Percentiles rank a stretch among this genome's conserved stretches.
Evolutionary conservation across 2,888 invertebrate genomes (phyloP).

Genomic region (Drosophila cognata): DNA sequence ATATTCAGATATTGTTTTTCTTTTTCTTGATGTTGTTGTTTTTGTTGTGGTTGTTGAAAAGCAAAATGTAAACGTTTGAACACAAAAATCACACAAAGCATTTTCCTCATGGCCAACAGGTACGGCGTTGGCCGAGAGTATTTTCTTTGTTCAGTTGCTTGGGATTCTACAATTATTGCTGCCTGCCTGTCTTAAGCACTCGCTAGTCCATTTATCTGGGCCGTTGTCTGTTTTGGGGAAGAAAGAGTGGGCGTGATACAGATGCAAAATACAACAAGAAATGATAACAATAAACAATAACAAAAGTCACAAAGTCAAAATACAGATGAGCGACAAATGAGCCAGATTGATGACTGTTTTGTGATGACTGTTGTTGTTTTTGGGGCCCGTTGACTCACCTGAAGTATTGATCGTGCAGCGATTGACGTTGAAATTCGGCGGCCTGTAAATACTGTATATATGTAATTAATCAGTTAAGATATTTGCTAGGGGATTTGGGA

Average conservation of each 20-base stretch:
- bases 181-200: conserved; percentile 43
- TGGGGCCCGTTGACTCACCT: conserved; percentile 76
- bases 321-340: conserved; percentile 48
- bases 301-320: conserved; percentile 61
- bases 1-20: conserved; percentile 26
- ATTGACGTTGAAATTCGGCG: conserved; percentile 85
- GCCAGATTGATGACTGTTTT: conserved; percentile 48
- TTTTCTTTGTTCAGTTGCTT: conserved; percentile 79
- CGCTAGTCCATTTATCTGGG: conserved; percentile 84
- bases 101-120: conserved; percentile 62
- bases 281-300: conserved; percentile 35
- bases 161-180: conserved; percentile 64
- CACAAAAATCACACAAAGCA: conserved; percentile 81
- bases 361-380: conserved; percentile 29
- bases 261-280: conserved; percentile 68
- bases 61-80: conserved; percentile 76
- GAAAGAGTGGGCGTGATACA: conserved; percentile 60
- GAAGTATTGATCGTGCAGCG: conserved; percentile 85
- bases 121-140: conserved; percentile 49
- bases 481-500: conserved; percentile 76
- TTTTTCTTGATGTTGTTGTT: conserved; percentile 18
- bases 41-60: conserved; percentile 51
- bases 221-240: conserved; percentile 82
- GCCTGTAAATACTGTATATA: conserved; percentile 85
- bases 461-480: conserved; percentile 84